Percentiles rank a stretch among this genome's conserved stretches.
These are phyloP conservation scores for Hippocampus zosterae DNA, from an alignment of 2,113 vertebrate species.

Conservation along the genomic window DNA sequence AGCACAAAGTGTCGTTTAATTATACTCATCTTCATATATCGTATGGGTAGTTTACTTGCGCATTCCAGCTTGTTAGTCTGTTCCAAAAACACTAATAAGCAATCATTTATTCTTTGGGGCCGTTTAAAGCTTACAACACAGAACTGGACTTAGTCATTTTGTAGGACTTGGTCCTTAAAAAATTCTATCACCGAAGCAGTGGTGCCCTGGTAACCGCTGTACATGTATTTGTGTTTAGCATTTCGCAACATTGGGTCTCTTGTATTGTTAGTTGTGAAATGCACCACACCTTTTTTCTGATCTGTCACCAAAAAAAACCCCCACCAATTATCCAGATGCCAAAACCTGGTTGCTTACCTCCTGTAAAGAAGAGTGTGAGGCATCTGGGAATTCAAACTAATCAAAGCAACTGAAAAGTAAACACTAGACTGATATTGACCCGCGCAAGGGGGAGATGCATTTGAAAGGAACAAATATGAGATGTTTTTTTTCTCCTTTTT, in stretches of 20 bases:
- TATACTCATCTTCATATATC: slow-evolving; percentile 32
- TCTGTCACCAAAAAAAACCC: slow-evolving; percentile 65
- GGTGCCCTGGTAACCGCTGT: too few species aligned
- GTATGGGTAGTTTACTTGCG: not conserved
- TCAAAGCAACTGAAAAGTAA: slow-evolving; percentile 70
- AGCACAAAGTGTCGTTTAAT: slow-evolving; percentile 61
- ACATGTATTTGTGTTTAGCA: not conserved
- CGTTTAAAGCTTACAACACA: too few species aligned
- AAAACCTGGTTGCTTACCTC: slow-evolving; percentile 67
- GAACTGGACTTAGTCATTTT: too few species aligned
- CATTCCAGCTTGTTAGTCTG: not conserved
- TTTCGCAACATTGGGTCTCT: not conserved
- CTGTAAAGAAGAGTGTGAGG: slow-evolving; percentile 66
- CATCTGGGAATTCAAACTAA: slow-evolving; percentile 67
- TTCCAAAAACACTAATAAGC: not conserved
- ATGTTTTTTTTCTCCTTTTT: slow-evolving; percentile 9
- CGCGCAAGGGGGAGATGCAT: slow-evolving; percentile 45
- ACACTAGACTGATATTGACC: slow-evolving; percentile 69
- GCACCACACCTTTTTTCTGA: slow-evolving; percentile 45
- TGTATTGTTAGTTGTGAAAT: slow-evolving; percentile 56
- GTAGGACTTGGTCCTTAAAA: too few species aligned
- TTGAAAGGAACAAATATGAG: slow-evolving; percentile 51
- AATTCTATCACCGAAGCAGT: too few species aligned
- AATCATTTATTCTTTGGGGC: too few species aligned
- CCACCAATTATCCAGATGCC: slow-evolving; percentile 70